Base-by-base conservation (phyloP, 2,113 vertebrate genomes). In the Crotalus helleri region DNA sequence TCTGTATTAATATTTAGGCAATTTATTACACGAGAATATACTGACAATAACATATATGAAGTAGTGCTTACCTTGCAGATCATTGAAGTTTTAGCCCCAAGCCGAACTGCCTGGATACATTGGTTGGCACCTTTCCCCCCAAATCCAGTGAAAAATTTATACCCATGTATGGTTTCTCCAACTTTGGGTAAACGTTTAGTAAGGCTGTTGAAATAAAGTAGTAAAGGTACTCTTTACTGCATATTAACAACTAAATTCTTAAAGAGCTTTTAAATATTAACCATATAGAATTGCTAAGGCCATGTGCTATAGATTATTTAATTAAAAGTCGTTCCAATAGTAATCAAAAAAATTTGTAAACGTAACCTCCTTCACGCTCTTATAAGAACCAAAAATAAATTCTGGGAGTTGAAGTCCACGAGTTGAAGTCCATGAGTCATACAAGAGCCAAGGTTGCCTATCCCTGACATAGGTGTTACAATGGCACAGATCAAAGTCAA, bases 111-210 rank as follows among this genome's bases (percentile, higher is more conserved):
- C 96, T 99, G 99, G 93, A 99, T 97, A 94, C 99, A 99, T 87
- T 99, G 99, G 97, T 99, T 99, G 96, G 99, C 99, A 94, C 99
- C 99, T 97, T 99, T 99, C 89, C 99, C 99, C 93, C 99, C 99
- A 95, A 99, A 99, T 92, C 99, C 99, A 93, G 98, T 98, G 92
- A 99, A 99, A 98, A 99, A 99, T 95, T 98, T 99, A 94, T 98
- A 98, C 92, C 99, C 99, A 21, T 98, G 98, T 97, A 99, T 97
- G 91, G 99, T 99, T 97, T 99, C 99, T 95, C 99, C 99, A 53
- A 97, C 97, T 97, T 97, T 99, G 87, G 99, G 99, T 95, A 99
- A 97, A 91, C 98, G 98, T 0, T 98, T 97, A 26, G 99, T 98
- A 96, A 99, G 97, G 95, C 99, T 99, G 95, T 95, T 90, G 74